phyloP scores from a whole-genome alignment of 1,140 invertebrate species.

The Diabrotica virgifera region DNA sequence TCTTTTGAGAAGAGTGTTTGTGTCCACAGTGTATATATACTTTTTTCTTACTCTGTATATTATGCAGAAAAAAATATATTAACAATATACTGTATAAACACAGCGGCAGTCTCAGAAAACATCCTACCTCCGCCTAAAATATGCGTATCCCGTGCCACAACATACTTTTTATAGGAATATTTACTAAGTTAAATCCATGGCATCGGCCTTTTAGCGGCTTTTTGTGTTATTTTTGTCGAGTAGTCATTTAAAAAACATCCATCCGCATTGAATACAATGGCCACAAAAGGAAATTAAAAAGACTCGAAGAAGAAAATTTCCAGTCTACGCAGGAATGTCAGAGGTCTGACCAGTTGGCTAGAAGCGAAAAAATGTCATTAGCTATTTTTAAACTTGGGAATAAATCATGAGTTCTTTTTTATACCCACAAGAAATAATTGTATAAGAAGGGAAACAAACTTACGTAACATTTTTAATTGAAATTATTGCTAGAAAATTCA shows the following conservation, averaged over 20 bases:
- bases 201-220: background rate
- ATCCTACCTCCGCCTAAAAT: too few species aligned
- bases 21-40: too few species aligned
- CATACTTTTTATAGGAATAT: background rate
- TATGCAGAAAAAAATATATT: too few species aligned
- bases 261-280: conserved; percentile 21
- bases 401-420: conserved; percentile 20
- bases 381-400: conserved; percentile 23
- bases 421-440: too few species aligned
- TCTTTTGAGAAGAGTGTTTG: too few species aligned
- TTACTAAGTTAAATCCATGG: background rate
- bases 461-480: too few species aligned
- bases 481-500: too few species aligned
- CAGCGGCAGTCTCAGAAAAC: too few species aligned
- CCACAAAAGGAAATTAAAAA: conserved; percentile 13
- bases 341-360: conserved; percentile 16
- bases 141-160: background rate
- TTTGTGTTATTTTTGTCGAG: conserved; percentile 3
- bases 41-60: too few species aligned
- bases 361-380: conserved; percentile 10
- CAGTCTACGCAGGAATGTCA: conserved; percentile 13
- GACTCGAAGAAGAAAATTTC: conserved; percentile 4
- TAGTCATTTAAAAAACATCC: conserved; percentile 15
- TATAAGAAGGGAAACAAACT: too few species aligned
- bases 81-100: too few species aligned